Conservation (phyloP, 2,888 invertebrate species). For the Protonemura montana region DNA sequence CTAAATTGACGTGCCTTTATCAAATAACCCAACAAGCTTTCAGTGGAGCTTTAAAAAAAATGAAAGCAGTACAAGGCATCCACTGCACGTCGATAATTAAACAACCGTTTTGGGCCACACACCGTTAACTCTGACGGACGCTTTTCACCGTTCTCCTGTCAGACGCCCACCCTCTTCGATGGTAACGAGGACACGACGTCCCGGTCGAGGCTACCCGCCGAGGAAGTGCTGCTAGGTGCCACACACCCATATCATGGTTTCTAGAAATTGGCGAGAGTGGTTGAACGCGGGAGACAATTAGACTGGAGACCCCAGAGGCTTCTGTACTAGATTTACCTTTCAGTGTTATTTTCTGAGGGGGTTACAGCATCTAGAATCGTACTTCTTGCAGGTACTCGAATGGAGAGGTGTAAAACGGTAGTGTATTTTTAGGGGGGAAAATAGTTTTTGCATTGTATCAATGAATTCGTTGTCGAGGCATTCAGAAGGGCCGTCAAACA, state of each 20-base stretch:
- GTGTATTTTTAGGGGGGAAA: too few species aligned
- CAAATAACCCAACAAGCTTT: neutral
- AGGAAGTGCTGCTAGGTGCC: neutral
- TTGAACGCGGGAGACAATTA: neutral
- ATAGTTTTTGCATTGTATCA: too few species aligned
- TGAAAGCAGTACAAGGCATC: neutral
- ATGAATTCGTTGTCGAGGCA: too few species aligned
- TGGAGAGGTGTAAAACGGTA: too few species aligned
- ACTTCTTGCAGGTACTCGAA: too few species aligned
- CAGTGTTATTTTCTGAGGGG: too few species aligned
- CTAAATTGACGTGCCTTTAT: too few species aligned
- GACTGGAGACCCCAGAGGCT: neutral
- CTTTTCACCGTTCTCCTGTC: neutral
- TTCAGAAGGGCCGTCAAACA: too few species aligned
- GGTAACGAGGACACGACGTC: neutral
- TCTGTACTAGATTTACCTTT: too few species aligned
- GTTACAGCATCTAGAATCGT: too few species aligned
- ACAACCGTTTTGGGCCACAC: conserved; percentile 1
- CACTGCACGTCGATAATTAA: neutral
- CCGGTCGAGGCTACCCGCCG: neutral
- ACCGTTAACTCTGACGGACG: conserved; percentile 7
- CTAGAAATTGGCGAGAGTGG: neutral
- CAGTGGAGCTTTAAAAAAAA: neutral
- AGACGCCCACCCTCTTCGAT: neutral
- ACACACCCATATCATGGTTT: neutral